phyloP scores from a whole-genome alignment of 2,888 invertebrate species.

The Melanostoma scalare region DNA sequence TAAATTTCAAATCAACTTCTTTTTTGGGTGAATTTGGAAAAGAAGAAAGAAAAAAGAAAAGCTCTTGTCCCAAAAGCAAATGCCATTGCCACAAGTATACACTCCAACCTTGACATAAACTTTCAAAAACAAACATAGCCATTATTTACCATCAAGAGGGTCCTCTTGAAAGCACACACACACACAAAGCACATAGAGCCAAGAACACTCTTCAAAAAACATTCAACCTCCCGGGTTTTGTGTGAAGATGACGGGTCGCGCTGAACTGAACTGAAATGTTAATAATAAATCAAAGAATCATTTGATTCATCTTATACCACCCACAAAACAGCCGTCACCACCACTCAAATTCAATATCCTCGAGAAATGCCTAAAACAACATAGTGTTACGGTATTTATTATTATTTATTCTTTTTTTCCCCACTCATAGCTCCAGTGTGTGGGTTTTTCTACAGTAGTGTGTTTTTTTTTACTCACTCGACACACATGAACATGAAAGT shows the following conservation, averaged over 20 bases:
- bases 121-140: conserved; percentile 40
- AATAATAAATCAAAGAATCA: conserved; percentile 47
- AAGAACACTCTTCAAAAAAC: background rate
- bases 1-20: too few relatives aligned
- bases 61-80: conserved; percentile 5
- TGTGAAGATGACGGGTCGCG: conserved; percentile 19
- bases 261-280: conserved; percentile 37
- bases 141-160: conserved; percentile 35
- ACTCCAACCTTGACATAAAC: conserved; percentile 42
- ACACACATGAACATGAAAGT: too few relatives aligned
- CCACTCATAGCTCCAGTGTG: background rate
- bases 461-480: too few relatives aligned
- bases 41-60: background rate
- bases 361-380: conserved; percentile 20
- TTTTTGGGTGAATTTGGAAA: background rate
- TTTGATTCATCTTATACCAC: conserved; percentile 30
- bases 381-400: background rate
- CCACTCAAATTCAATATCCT: conserved; percentile 22
- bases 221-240: conserved; percentile 1
- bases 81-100: too few relatives aligned
- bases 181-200: background rate
- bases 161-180: background rate
- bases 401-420: background rate
- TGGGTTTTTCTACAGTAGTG: background rate
- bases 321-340: conserved; percentile 1